These are phyloP conservation scores for Propithecus deckenii DNA, from an alignment of 2,797 vertebrate genomes.

Conservation along the genomic window DNA sequence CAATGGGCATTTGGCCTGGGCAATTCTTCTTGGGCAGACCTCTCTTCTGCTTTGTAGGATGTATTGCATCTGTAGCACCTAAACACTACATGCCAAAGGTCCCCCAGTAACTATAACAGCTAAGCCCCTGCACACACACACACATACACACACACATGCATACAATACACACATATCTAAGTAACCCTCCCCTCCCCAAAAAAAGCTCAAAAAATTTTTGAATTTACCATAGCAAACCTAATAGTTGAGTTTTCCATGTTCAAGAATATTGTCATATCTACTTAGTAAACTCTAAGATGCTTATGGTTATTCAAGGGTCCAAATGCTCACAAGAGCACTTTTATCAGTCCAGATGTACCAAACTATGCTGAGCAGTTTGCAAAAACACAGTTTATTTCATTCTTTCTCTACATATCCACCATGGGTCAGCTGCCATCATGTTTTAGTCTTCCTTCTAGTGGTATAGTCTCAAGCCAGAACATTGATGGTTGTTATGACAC, in stretches of 20 bases:
- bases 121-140: neutral
- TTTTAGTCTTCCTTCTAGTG: neutral
- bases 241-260: neutral
- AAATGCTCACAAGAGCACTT: neutral
- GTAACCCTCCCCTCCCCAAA: neutral
- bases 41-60: neutral
- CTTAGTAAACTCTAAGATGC: neutral
- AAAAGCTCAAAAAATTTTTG: neutral
- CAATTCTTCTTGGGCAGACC: neutral
- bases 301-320: neutral
- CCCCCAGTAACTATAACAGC: neutral
- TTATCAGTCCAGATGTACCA: neutral
- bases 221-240: neutral
- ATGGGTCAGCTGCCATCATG: neutral
- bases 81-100: neutral
- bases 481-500: fast-evolving
- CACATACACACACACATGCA: neutral
- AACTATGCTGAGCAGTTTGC: neutral
- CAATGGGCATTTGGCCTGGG: neutral
- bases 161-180: neutral
- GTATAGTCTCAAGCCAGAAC: neutral
- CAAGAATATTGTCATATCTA: neutral
- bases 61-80: neutral
- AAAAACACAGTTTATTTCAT: neutral
- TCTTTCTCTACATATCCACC: neutral